These are phyloP conservation scores for Strix aluco DNA, from an alignment of 2,113 vertebrate genomes.

Conservation along the genomic window DNA sequence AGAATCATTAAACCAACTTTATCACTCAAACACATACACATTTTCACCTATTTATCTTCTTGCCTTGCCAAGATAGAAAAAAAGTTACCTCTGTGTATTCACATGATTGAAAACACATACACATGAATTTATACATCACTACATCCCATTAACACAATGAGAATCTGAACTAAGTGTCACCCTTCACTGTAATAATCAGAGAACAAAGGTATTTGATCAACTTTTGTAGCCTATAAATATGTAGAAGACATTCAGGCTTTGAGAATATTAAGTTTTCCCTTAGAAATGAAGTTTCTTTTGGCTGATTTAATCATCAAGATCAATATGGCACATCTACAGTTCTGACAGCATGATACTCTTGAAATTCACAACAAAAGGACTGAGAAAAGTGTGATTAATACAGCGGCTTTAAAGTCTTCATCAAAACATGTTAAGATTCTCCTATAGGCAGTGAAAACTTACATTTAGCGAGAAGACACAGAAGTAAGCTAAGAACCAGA, in stretches of 20 bases:
- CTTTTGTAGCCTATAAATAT: constrained; percentile 11
- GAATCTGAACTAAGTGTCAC: constrained; percentile 14
- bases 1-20: constrained; percentile 73
- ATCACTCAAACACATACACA: constrained; percentile 67
- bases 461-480: neutral
- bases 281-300: constrained; percentile 50
- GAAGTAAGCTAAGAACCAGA: neutral
- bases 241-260: constrained; percentile 15
- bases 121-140: constrained; percentile 4
- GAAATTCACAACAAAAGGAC: constrained; percentile 30
- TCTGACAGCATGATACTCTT: constrained; percentile 28
- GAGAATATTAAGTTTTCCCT: constrained; percentile 40
- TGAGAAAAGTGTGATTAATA: constrained; percentile 54
- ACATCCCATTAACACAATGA: neutral
- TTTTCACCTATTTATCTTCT: constrained; percentile 63
- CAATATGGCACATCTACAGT: constrained; percentile 22
- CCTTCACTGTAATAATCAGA: constrained; percentile 6
- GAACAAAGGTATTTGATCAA: constrained; percentile 51
- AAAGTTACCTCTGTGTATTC: constrained; percentile 1
- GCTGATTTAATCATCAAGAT: constrained; percentile 63
- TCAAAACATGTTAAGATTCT: neutral
- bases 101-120: constrained; percentile 50
- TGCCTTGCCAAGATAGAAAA: constrained; percentile 45
- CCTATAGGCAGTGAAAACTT: neutral
- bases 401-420: neutral